Evolutionary conservation across 2,113 vertebrate genomes (phyloP), one percentile per base, ranked within the genome.

Genomic region (Rhineura floridana): DNA sequence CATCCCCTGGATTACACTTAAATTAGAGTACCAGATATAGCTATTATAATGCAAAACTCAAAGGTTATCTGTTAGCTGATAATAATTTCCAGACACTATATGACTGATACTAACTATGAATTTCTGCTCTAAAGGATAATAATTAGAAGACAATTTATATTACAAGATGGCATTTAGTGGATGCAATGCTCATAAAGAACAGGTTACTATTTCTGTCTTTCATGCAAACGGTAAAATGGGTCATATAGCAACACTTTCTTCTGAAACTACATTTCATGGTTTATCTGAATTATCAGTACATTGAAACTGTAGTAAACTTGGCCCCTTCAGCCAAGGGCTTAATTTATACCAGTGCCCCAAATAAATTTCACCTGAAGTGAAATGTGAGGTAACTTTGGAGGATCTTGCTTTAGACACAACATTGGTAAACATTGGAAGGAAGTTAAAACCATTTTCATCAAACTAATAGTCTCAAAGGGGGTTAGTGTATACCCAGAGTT

Each of bases 1-100:
- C 81, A 83, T 88, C 83, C 81, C 36, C 73, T 84, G 84, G 30
- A 86, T 80, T 88, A 94, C 19, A 4, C 13, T 89, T 81, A 19
- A 88, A 81, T 81, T 36, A 23, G 46, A 93, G 7, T 10, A 89
- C 8, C 30, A 82, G 5, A 33, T 46, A n/a, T 89, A 62, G 25
- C 8, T 84, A 82, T 82, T 89, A n/a, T 30, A 89, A 50, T 4
- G 85, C 48, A 73, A 87, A 72, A 85, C 0, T 73, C 2, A 28
- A 48, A 39, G 77, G 83, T 73, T 86, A 89, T 90, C 89, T 90
- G 36, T 77, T 59, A 17, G 48, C 0, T 77, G 48, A 91, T 94
- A 89, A 79, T 19, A 1, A 13, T 3, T 89, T 91, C 76, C 55
- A 73, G 25, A 77, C 12, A 39, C 17, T 85, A 83, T 33, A 33